Evolutionary conservation across 2,888 invertebrate genomes (phyloP).

Genomic region (Ceratothoa steindachneri): DNA sequence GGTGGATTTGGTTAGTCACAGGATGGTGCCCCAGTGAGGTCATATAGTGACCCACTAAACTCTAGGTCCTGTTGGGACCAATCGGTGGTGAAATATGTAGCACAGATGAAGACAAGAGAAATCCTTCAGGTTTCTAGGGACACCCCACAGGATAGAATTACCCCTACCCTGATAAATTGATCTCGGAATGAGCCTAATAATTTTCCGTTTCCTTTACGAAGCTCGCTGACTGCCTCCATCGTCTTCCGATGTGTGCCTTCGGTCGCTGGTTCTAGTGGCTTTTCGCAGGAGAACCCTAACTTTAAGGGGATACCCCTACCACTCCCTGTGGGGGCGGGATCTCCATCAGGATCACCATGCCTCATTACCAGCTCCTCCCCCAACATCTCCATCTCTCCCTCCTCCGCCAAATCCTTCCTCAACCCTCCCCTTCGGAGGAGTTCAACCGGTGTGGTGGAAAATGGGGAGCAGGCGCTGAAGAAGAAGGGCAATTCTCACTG

Average conservation of each 20-base stretch:
- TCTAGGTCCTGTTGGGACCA: too few relatives aligned
- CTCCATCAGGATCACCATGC: slow-evolving; percentile 4
- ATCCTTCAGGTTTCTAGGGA: too few relatives aligned
- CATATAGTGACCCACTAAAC: too few relatives aligned
- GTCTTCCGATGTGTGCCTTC: slow-evolving; percentile 57
- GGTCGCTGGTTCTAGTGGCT: slow-evolving; percentile 50
- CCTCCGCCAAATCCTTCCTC: neutral
- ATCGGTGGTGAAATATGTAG: too few relatives aligned
- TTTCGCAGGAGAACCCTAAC: slow-evolving; percentile 25
- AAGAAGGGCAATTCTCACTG: slow-evolving; percentile 54
- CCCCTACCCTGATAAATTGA: too few relatives aligned
- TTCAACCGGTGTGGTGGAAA: slow-evolving; percentile 21
- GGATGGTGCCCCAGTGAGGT: too few relatives aligned
- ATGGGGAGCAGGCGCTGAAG: slow-evolving; percentile 48
- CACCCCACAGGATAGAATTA: too few relatives aligned
- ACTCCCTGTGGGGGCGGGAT: neutral
- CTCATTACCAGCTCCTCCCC: slow-evolving; percentile 2
- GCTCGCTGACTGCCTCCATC: slow-evolving; percentile 55
- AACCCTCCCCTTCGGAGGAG: neutral
- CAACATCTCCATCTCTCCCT: neutral
- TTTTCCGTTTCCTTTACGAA: too few relatives aligned
- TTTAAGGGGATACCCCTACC: slow-evolving; percentile 4
- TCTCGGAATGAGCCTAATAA: too few relatives aligned
- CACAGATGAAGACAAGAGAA: too few relatives aligned
- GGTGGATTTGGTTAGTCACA: too few relatives aligned